These are phyloP conservation scores for Hyperopisus bebe DNA, from an alignment of 2,113 vertebrate genomes.

Conservation along the genomic window DNA sequence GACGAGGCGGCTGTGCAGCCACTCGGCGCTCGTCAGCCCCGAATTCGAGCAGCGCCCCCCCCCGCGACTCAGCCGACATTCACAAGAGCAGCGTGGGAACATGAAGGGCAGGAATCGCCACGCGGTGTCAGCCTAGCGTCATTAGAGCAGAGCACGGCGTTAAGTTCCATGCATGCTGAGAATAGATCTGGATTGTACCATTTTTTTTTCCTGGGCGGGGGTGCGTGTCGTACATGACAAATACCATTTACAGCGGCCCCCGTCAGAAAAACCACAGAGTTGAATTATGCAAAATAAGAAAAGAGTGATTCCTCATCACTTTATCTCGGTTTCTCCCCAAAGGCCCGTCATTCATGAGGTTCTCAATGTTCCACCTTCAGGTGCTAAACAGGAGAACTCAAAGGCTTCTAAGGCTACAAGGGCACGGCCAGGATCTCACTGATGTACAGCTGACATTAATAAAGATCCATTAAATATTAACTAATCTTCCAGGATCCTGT, in stretches of 20 bases:
- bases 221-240: slow-evolving; percentile 34
- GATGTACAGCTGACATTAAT: background rate
- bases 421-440: background rate
- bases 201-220: background rate
- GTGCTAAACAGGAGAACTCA: background rate
- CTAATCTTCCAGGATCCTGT: background rate
- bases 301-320: background rate
- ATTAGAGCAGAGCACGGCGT: background rate
- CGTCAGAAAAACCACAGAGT: background rate
- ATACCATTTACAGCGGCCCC: slow-evolving; percentile 35
- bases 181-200: slow-evolving; percentile 42
- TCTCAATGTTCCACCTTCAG: background rate
- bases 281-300: background rate
- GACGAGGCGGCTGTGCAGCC: background rate
- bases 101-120: background rate
- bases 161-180: slow-evolving; percentile 31
- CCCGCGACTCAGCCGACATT: background rate
- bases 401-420: background rate
- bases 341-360: background rate
- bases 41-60: background rate
- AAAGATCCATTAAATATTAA: background rate
- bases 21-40: background rate
- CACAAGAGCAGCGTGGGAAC: background rate
- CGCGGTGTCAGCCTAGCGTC: background rate
- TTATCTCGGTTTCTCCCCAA: background rate